Evolutionary conservation across 2,888 invertebrate genomes (phyloP).

Genomic region (Stratiomys singularior): DNA sequence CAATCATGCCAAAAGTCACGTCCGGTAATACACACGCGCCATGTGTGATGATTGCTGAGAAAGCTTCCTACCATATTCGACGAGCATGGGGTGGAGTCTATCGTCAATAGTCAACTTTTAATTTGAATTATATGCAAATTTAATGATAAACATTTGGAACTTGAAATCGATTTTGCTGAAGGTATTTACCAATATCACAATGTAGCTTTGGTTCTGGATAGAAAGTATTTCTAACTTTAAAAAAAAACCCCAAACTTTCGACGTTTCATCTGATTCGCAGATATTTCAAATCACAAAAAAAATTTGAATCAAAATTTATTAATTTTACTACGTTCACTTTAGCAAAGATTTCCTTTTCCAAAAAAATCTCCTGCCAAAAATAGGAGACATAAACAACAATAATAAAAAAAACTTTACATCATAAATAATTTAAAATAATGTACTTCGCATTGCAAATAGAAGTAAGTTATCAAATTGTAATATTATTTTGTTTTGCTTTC

Average conservation of each 20-base stretch:
- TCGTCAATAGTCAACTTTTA: slow-evolving; percentile 20
- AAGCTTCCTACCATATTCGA: slow-evolving; percentile 65
- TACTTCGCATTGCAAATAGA: slow-evolving; percentile 42
- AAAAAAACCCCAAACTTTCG: too few species aligned
- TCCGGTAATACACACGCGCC: slow-evolving; percentile 83
- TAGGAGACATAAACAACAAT: not conserved
- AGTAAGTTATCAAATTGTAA: slow-evolving; percentile 51
- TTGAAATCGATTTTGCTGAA: not conserved
- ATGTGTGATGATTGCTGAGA: slow-evolving; percentile 84
- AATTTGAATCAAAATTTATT: not conserved
- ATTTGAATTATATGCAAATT: not conserved
- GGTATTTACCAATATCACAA: not conserved
- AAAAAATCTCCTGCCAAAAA: not conserved
- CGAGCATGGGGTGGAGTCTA: slow-evolving; percentile 63
- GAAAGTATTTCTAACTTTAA: too few species aligned
- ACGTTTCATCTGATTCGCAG: too few species aligned
- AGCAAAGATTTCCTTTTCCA: not conserved
- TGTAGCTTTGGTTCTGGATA: not conserved
- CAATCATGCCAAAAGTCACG: slow-evolving; percentile 81
- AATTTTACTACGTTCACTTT: not conserved
- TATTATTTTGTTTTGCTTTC: too few species aligned
- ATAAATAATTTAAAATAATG: slow-evolving; percentile 34
- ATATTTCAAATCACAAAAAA: not conserved
- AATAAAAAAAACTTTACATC: not conserved
- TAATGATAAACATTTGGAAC: not conserved